Conservation (phyloP, 92 coral and sea anemone genomes). For the Palythoa grandis region DNA sequence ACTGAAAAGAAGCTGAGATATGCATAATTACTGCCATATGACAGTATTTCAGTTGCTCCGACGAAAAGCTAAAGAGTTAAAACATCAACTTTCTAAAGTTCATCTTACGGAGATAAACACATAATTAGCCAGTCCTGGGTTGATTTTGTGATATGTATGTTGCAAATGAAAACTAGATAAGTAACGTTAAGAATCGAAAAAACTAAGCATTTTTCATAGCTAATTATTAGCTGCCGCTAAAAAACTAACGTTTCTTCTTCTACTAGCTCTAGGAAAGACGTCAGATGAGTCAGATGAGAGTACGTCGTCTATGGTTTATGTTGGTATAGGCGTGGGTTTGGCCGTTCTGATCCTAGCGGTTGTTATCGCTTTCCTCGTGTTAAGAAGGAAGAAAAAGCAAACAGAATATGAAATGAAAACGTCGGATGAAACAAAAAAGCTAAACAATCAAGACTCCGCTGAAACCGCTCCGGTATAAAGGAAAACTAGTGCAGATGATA, state of each 20-base stretch:
- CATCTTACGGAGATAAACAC: too few species aligned
- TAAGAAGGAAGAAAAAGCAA: not conserved
- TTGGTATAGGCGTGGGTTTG: conserved; percentile 18
- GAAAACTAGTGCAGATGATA: not conserved
- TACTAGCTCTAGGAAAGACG: conserved; percentile 2
- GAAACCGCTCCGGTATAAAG: not conserved
- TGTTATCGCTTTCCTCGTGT: not conserved
- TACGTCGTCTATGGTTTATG: conserved; percentile 5
- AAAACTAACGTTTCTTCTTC: not conserved
- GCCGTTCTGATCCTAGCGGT: not conserved
- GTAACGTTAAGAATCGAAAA: too few species aligned
- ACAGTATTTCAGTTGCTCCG: too few species aligned
- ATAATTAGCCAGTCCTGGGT: too few species aligned
- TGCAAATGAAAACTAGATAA: too few species aligned
- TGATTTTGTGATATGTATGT: too few species aligned
- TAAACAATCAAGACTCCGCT: not conserved
- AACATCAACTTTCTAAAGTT: too few species aligned
- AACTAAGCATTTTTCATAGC: too few species aligned
- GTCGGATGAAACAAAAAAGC: not conserved
- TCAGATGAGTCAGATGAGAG: not conserved
- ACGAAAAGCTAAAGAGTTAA: too few species aligned
- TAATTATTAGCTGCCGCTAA: not conserved
- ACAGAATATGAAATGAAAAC: conserved; percentile 4
- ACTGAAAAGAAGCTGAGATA: too few species aligned
- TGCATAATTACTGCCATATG: too few species aligned